Conservation (phyloP, 2,888 invertebrate genomes). For the Rhabditoides inermis region DNA sequence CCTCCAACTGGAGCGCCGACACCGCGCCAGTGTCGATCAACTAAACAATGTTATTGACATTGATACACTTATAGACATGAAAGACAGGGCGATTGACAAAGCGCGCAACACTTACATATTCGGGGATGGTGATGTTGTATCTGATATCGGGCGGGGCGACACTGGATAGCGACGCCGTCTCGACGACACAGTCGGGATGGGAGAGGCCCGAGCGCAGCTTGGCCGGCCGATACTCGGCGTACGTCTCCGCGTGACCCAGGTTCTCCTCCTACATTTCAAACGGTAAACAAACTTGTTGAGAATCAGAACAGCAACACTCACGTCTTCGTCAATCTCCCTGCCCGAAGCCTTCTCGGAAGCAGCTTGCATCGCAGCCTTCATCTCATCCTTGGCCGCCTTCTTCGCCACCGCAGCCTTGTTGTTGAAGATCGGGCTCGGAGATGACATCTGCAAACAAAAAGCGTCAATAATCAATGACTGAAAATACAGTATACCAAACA, state of each 20-base stretch:
- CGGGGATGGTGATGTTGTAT: conserved; percentile 66
- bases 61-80: too few relatives aligned
- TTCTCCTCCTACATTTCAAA: conserved; percentile 69
- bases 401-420: conserved; percentile 5
- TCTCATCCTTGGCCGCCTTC: conserved; percentile 33
- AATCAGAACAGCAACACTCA: not conserved
- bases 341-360: conserved; percentile 15
- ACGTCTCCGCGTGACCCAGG: conserved; percentile 94
- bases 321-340: conserved; percentile 29
- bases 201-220: conserved; percentile 72
- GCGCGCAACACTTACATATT: conserved; percentile 59
- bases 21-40: conserved; percentile 71
- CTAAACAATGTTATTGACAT: conserved; percentile 10
- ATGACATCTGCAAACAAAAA: conserved; percentile 5
- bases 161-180: conserved; percentile 87
- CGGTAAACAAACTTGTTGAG: not conserved
- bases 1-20: conserved; percentile 91
- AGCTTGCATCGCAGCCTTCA: conserved; percentile 26
- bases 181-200: conserved; percentile 97
- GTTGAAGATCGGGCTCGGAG: not conserved
- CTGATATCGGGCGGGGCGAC: conserved; percentile 51
- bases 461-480: conserved; percentile 10
- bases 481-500: too few relatives aligned
- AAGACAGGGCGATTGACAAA: too few relatives aligned
- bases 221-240: conserved; percentile 92